Base-by-base conservation (phyloP, 2,888 invertebrate genomes). In the Podabrus alpinus region DNA sequence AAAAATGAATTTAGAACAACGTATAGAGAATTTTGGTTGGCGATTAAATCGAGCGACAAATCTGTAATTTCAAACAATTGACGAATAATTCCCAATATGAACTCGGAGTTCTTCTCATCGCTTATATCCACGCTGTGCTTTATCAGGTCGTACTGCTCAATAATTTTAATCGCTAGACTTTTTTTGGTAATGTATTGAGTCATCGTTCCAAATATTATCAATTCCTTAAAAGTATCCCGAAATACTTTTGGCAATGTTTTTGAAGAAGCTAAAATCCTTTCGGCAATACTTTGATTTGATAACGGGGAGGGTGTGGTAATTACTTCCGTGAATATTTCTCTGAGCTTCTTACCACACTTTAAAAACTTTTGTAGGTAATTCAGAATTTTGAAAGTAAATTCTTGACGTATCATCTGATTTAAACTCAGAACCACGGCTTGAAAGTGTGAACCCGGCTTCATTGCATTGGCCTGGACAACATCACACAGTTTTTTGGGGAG, bases 11-110 rank as follows among this genome's bases (percentile, higher is more conserved):
- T 94, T 84, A 98, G 87, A n/a, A 98, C 90, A 73, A 95, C 93
- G 84, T 94, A 93, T n/a, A 99, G 89, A 2, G 97, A 96, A 84
- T 97, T 95, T 85, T 98, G 95, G 76, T 96, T 91, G 0, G 95
- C 95, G 70, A 99, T 96, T 71, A 99, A 90, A 86, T 94, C 92
- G 84, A 97, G 95, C 0, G 98, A 97, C 24, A 97, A 89, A 9
- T 97, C 96, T 3, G 97, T 97, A 69, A 99, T 98, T 0, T 99
- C 98, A 88, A 96, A 98, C 77, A 99, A 90, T 88, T 99, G 99
- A n/a, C 99, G 98, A 15, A 98, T 95, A 68, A 97, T 96, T 9
- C 96, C 95, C n/a, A n/a, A n/a, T 25, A 99, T 93, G 0, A 97
- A 98, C 87, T 94, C 96, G 61, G 95, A 93, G 87, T 98, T 97